phyloP scores from a whole-genome alignment of 2,113 vertebrate genomes.

The Taurulus bubalis region DNA sequence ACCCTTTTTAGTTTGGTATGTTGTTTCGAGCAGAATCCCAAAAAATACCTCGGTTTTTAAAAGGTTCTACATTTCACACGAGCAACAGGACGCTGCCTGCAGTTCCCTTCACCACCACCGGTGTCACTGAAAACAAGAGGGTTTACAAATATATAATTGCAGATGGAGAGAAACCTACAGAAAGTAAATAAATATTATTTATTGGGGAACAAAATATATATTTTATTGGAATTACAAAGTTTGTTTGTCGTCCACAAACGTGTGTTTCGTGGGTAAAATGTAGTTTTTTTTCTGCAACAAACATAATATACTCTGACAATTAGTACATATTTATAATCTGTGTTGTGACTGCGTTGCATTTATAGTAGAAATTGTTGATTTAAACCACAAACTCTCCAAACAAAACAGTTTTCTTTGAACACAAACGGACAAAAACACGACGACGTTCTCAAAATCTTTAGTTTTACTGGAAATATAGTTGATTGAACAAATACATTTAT shows the following conservation, averaged over 20 bases:
- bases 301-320: background rate
- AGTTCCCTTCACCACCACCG: background rate
- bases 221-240: too few relatives aligned
- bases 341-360: background rate
- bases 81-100: background rate
- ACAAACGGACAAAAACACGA: constrained; percentile 26
- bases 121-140: background rate
- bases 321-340: background rate
- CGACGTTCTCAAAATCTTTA: constrained; percentile 50
- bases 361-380: background rate
- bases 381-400: background rate
- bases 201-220: too few relatives aligned
- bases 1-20: too few relatives aligned
- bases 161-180: too few relatives aligned
- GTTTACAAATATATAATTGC: too few relatives aligned
- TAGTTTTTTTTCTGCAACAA: background rate
- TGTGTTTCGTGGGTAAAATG: background rate
- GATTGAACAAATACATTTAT: constrained; percentile 71
- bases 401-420: background rate
- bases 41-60: too few relatives aligned
- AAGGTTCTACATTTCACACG: too few relatives aligned
- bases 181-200: too few relatives aligned
- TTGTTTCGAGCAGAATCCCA: too few relatives aligned
- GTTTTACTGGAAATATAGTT: constrained; percentile 76
- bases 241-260: too few relatives aligned